Base-by-base conservation (phyloP, 2,888 invertebrate species). In the Limnephilus rhombicus region DNA sequence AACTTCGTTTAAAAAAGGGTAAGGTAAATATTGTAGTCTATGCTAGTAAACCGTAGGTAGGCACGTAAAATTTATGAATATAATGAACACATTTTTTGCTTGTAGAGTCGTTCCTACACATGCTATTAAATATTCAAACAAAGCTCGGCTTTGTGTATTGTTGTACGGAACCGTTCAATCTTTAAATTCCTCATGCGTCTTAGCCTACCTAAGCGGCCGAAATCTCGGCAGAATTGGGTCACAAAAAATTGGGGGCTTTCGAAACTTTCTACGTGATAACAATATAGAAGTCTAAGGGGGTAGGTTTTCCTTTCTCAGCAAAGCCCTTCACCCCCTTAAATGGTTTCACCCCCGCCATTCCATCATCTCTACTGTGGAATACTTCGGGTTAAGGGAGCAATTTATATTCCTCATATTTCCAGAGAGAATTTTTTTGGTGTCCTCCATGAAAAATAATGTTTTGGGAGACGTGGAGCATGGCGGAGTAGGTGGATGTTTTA, bases 351-450 rank as follows among this genome's bases (percentile, higher is more conserved):
- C 92, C 91, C 92, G 15, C 90, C 86, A 13, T 49, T 45, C 86
- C 91, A 82, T 88, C 90, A 85, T 91, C 90, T 82, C 91, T 89
- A 90, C 91, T 90, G 90, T 83, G 87, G 89, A 93, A 93, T 92
- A 91, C 92, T 92, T 91, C 90, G 92, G 93, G 93, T 91, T 93
- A 93, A 93, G 91, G 90, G 91, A 92, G 92, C 93, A 92, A 93
- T 93, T 93, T 93, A 93, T 93, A 93, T 93, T 93, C 93, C 89
- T 93, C 93, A 93, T 93, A 93, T 93, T 93, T 93, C 92, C 92
- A 93, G 80, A 89, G 92, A 93, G 93, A 93, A 92, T 93, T 93
- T 93, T 90, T 93, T 93, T 91, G 92, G 91, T 92, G 91, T 92
- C 53, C 90, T 49, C 87, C 82, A 34, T 53, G 82, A 82, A 90